A percentile compares a stretch with the other conserved stretches of the same genome.
These are phyloP conservation scores for Temnothorax curvispinosus DNA, from an alignment of 1,140 invertebrate genomes.

Conservation along the genomic window DNA sequence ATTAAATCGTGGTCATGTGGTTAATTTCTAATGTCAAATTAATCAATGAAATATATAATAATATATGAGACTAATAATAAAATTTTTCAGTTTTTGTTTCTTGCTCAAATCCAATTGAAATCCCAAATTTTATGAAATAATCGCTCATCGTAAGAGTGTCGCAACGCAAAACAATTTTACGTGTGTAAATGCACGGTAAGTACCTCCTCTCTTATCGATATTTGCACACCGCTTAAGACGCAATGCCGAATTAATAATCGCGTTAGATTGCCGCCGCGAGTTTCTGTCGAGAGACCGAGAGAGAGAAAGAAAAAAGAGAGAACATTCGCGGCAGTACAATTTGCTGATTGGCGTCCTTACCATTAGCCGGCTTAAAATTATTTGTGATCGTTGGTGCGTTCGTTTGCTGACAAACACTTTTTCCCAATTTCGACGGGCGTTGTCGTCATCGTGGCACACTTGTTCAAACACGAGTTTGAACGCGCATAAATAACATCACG, in stretches of 20 bases:
- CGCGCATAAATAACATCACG: slow-evolving; percentile 72
- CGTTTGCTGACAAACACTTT: slow-evolving; percentile 71
- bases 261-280: slow-evolving; percentile 27
- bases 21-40: background rate
- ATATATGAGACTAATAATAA: background rate
- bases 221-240: slow-evolving; percentile 30
- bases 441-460: slow-evolving; percentile 73
- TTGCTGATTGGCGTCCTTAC: slow-evolving; percentile 42
- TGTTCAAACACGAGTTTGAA: slow-evolving; percentile 69
- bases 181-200: background rate
- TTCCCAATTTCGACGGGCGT: slow-evolving; percentile 66
- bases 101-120: background rate
- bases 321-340: slow-evolving; percentile 18
- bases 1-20: background rate
- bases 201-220: slow-evolving; percentile 8
- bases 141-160: background rate
- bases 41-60: background rate
- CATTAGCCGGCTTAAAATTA: slow-evolving; percentile 67
- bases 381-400: slow-evolving; percentile 65
- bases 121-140: background rate
- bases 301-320: background rate
- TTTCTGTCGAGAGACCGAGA: background rate
- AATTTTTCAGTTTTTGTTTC: background rate
- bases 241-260: slow-evolving; percentile 54
- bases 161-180: background rate